Evolutionary conservation across 2,888 invertebrate species (phyloP), one percentile per base, ranked within the genome.

Genomic region (Dromius quadrimaculatus): DNA sequence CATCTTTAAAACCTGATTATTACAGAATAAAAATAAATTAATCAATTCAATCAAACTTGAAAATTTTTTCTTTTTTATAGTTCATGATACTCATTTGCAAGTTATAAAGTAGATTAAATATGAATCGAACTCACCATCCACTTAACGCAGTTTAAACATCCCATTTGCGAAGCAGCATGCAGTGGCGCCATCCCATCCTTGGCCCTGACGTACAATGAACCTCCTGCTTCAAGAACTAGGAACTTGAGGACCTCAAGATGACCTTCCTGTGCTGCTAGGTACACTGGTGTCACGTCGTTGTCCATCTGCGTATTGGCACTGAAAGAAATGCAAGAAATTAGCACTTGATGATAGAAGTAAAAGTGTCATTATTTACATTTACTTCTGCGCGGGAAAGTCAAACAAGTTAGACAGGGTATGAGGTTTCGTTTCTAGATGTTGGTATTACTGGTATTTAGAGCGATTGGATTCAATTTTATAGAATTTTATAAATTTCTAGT

Each of bases 251-350:
- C 93, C 50, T 94, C 93, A 77, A 94, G 84, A 81, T 94, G 93
- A 0, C 95, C 94, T 79, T 93, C 93, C 83, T 95, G 94, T 0
- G 94, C 93, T 8, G 95, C 94, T 78, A 95, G 84, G 83, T 95
- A 95, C 32, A 93, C 93, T 47, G 94, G 93, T 32, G 94, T 94
- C 76, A 94, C 94, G 82, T 94, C 94, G 83, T 94, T 94, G 84
- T 94, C 93, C 93, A 94, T 94, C 82, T 94, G 94, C 76, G 92
- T 91, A 84, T 95, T 94, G 75, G 94, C 93, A 84, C 93, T 93
- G 86, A 57, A 86, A 54, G 15, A 11, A 32, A 28, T n/a, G 15
- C 28, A 15, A 5, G 82, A 64, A 68, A 71, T 63, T 47, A 17
- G 28, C 22, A 23, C 3, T 17, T 19, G 28, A 28, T 2, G 15